phyloP scores from a whole-genome alignment of 2,797 vertebrate species.

The Melopsittacus undulatus region DNA sequence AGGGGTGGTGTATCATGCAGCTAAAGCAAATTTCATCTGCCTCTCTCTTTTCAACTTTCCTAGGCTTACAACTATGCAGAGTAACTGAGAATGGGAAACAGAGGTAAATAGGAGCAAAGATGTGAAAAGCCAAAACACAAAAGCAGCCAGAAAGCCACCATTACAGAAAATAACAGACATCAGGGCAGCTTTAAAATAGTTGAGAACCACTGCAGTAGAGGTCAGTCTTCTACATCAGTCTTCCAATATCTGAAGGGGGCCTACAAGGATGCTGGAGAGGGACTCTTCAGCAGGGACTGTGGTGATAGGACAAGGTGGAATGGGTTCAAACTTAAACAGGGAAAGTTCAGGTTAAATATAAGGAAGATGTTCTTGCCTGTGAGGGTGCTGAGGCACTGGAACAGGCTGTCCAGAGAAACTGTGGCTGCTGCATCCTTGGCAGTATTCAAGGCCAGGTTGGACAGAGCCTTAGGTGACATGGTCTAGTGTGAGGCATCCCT shows the following conservation, averaged over 20 bases:
- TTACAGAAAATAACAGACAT: background rate
- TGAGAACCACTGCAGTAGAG: background rate
- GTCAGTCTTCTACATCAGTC: background rate
- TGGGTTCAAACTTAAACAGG: background rate
- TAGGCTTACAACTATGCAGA: background rate
- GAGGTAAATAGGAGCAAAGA: background rate
- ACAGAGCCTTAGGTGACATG: background rate
- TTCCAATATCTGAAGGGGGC: background rate
- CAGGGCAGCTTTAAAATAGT: background rate
- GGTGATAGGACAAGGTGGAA: background rate
- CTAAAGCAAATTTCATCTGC: background rate
- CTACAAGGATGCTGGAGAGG: background rate
- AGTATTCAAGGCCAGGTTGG: background rate
- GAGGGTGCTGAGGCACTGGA: background rate
- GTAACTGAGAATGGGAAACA: background rate
- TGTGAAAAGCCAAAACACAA: background rate
- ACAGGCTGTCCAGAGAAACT: background rate
- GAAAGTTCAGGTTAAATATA: background rate
- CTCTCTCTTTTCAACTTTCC: background rate
- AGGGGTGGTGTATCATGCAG: background rate
- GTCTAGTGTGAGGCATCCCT: background rate
- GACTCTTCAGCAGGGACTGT: background rate
- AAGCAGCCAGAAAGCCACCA: background rate
- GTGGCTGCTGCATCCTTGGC: background rate
- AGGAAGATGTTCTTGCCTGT: background rate